phyloP scores from a whole-genome alignment of 1,140 invertebrate genomes.

The Lamellibrachia luymesi region DNA sequence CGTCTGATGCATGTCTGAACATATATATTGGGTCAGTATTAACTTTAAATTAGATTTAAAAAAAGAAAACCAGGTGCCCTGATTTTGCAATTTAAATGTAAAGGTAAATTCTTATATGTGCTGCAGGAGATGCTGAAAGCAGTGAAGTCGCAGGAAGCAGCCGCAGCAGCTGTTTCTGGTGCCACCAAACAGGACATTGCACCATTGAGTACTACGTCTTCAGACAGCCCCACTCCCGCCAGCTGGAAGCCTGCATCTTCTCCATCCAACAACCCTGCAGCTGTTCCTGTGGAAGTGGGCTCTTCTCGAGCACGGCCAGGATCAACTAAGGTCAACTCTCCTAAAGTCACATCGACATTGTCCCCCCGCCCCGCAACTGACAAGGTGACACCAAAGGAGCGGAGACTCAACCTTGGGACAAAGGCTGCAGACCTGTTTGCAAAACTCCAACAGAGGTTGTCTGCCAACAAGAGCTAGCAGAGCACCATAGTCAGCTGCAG shows the following conservation, averaged over 20 bases:
- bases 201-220: background rate
- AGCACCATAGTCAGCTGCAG: background rate
- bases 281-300: background rate
- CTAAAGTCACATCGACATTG: background rate
- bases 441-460: slow-evolving; percentile 13
- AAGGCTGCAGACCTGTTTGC: slow-evolving; percentile 22
- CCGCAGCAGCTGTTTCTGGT: background rate
- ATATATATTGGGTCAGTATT: too few relatives aligned
- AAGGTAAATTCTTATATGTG: background rate
- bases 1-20: background rate
- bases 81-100: too few relatives aligned
- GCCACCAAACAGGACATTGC: background rate
- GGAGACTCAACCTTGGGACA: background rate
- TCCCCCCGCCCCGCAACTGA: background rate
- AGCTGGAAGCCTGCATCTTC: background rate
- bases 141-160: background rate
- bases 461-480: background rate
- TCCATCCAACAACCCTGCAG: background rate
- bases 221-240: background rate
- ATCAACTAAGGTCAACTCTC: background rate
- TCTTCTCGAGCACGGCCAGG: background rate
- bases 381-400: background rate
- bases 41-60: too few relatives aligned
- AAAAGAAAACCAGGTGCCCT: too few relatives aligned
- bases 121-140: background rate